These are phyloP conservation scores for Phasia obesa DNA, from an alignment of 2,888 invertebrate genomes.

Conservation along the genomic window DNA sequence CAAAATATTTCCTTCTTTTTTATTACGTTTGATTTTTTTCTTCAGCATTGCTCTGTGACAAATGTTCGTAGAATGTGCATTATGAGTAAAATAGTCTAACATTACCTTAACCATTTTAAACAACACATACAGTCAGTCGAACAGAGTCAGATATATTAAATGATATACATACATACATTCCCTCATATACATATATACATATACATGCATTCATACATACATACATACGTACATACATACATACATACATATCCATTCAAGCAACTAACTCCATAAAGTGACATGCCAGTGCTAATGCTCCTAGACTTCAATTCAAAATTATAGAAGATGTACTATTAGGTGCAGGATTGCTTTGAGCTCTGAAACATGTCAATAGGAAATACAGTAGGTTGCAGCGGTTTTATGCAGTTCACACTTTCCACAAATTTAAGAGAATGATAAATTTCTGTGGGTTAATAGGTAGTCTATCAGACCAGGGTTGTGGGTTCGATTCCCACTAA, in stretches of 20 bases:
- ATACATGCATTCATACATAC: background rate
- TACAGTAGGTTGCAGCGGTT: no score
- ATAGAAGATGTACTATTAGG: slow-evolving; percentile 6
- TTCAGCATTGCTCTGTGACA: slow-evolving; percentile 50
- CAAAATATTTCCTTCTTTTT: slow-evolving; percentile 51
- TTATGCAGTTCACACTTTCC: no score
- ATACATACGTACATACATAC: background rate
- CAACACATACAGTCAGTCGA: slow-evolving; percentile 2
- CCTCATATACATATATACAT: background rate
- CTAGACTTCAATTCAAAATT: slow-evolving; percentile 43
- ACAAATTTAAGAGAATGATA: no score
- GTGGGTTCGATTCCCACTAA: no score
- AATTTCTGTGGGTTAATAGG: no score
- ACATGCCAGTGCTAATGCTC: slow-evolving; percentile 42
- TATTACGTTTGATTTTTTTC: slow-evolving; percentile 7
- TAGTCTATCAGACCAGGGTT: no score
- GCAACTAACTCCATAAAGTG: slow-evolving; percentile 12
- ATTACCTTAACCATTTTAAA: slow-evolving; percentile 53
- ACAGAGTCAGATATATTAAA: slow-evolving; percentile 15
- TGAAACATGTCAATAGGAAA: slow-evolving; percentile 19
- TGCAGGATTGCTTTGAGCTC: background rate
- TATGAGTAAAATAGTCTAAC: slow-evolving; percentile 55
- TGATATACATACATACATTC: background rate
- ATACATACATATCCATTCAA: slow-evolving; percentile 5
- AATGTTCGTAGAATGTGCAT: slow-evolving; percentile 59